Percentiles rank a stretch among this genome's conserved stretches.
Evolutionary conservation across 2,113 vertebrate genomes (phyloP).

Genomic region (Cacatua alba): DNA sequence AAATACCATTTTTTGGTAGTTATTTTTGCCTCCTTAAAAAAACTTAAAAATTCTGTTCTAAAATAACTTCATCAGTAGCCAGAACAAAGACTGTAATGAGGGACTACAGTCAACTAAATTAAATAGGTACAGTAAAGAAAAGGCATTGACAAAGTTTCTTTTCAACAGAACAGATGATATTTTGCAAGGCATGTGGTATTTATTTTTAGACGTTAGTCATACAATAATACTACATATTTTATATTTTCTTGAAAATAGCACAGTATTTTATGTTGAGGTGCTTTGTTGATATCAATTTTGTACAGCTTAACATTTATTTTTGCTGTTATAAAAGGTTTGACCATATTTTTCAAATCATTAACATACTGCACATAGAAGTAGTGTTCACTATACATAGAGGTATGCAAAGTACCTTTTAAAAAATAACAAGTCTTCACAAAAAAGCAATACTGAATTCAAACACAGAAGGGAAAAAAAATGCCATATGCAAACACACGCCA

Average conservation of each 20-base stretch:
- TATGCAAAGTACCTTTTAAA: not conserved
- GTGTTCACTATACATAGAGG: not conserved
- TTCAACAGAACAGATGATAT: not conserved
- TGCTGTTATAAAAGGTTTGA: not conserved
- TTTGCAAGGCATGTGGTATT: slow-evolving; percentile 18
- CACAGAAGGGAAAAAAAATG: not conserved
- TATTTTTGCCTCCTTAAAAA: not conserved
- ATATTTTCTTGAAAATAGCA: slow-evolving; percentile 23
- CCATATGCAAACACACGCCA: not conserved
- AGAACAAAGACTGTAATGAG: not conserved
- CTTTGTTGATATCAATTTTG: not conserved
- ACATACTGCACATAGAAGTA: not conserved
- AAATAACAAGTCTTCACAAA: not conserved
- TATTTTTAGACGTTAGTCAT: slow-evolving; percentile 40
- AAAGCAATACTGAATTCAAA: not conserved
- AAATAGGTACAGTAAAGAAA: not conserved
- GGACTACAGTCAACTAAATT: not conserved
- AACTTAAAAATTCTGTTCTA: not conserved
- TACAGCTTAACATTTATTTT: not conserved
- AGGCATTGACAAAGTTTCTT: not conserved
- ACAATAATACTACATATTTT: slow-evolving; percentile 16
- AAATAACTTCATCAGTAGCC: not conserved
- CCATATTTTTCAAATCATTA: not conserved
- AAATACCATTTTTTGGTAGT: not conserved
- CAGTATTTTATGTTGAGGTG: not conserved